These are phyloP conservation scores for Tenrec ecaudatus DNA, from an alignment of 2,113 vertebrate genomes.

Conservation along the genomic window DNA sequence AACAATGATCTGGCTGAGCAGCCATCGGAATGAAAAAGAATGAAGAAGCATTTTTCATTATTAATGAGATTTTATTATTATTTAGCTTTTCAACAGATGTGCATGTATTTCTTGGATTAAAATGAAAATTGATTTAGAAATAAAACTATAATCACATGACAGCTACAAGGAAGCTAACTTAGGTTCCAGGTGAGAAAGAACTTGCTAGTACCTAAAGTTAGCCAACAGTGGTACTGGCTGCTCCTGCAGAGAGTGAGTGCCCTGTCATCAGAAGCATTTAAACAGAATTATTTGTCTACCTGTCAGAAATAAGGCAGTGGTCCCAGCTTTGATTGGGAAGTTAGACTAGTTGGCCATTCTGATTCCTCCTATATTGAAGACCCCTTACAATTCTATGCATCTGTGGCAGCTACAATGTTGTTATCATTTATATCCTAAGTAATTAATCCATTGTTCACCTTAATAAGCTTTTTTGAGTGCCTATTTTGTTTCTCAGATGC, in stretches of 20 bases:
- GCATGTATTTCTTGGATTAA: neutral
- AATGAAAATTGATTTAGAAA: slow-evolving; percentile 43
- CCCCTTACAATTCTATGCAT: neutral
- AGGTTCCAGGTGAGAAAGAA: slow-evolving; percentile 22
- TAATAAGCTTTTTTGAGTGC: neutral
- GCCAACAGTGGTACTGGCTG: neutral
- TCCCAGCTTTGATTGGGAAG: neutral
- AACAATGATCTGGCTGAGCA: neutral
- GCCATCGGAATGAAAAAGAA: neutral
- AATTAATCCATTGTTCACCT: neutral
- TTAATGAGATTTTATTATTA: neutral
- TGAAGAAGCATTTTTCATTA: slow-evolving; percentile 12
- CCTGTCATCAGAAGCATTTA: slow-evolving; percentile 16
- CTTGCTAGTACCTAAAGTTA: slow-evolving; percentile 14
- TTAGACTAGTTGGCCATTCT: neutral
- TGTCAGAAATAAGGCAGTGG: neutral
- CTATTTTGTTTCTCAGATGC: neutral
- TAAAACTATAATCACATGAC: neutral
- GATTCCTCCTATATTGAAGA: neutral
- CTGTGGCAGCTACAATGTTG: neutral
- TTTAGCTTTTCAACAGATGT: slow-evolving; percentile 25
- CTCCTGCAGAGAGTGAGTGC: neutral
- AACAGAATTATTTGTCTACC: neutral
- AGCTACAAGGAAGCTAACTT: neutral
- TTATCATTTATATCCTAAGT: neutral